phyloP scores from a whole-genome alignment of 1,140 invertebrate species.

The Pogonomyrmex californicus region DNA sequence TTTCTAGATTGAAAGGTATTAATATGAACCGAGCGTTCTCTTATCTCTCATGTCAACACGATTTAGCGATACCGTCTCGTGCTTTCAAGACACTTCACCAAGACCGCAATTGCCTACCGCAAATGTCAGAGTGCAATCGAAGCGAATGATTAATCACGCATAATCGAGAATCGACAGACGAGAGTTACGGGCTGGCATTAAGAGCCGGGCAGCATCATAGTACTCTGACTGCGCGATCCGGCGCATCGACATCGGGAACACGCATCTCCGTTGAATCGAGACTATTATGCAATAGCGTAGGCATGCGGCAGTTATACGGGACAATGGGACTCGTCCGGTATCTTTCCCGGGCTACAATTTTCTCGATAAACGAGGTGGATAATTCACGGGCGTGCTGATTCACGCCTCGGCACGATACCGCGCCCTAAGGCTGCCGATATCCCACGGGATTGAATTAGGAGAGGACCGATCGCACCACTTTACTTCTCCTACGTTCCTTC shows the following conservation, averaged over 20 bases:
- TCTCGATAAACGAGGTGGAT: constrained; percentile 75
- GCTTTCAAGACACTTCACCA: constrained; percentile 23
- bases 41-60: constrained; percentile 7
- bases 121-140: constrained; percentile 45
- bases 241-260: constrained; percentile 38
- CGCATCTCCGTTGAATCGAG: constrained; percentile 26
- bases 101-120: background rate
- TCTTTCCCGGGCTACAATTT: constrained; percentile 68
- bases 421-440: constrained; percentile 70
- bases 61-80: background rate
- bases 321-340: constrained; percentile 62
- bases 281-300: constrained; percentile 57
- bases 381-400: constrained; percentile 73
- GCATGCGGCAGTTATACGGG: constrained; percentile 35
- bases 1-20: too few species aligned
- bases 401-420: constrained; percentile 66
- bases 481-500: constrained; percentile 59
- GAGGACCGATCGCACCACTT: constrained; percentile 73
- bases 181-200: constrained; percentile 29
- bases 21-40: background rate
- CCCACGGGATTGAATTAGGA: constrained; percentile 78
- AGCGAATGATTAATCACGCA: constrained; percentile 58
- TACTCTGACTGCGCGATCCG: background rate
- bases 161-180: constrained; percentile 53
- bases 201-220: constrained; percentile 44